Evolutionary conservation across 2,888 invertebrate genomes (phyloP).

Genomic region (Anodontia alba): DNA sequence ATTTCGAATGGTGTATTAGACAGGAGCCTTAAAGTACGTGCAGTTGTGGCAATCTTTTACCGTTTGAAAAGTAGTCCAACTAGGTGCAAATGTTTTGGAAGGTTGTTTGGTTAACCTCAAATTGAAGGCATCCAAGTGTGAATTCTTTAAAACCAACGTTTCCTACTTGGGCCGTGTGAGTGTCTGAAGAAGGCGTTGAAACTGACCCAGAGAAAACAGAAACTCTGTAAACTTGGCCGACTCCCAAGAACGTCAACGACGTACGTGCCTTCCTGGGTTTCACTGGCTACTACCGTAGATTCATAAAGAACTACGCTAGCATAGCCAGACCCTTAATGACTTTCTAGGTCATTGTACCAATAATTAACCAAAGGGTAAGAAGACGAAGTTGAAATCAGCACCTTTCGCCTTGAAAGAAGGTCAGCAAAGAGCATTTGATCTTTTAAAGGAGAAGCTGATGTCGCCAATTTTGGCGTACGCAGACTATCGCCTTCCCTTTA

Average conservation of each 20-base stretch:
- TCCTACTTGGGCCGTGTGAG: neutral
- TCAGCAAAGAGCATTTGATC: neutral
- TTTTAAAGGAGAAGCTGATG: neutral
- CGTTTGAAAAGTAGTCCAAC: too few species aligned
- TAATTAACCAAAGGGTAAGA: neutral
- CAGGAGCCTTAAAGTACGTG: too few species aligned
- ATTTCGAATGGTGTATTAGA: too few species aligned
- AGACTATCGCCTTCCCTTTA: neutral
- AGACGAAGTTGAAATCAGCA: neutral
- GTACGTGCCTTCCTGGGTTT: neutral
- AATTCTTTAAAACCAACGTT: neutral
- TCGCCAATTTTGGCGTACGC: neutral
- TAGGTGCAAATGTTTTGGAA: too few species aligned
- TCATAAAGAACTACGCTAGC: neutral
- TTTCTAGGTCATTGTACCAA: neutral
- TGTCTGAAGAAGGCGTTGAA: neutral
- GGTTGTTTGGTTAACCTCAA: too few species aligned
- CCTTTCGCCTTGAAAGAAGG: neutral
- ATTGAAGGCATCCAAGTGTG: neutral
- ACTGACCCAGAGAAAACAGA: neutral
- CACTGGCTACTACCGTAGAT: neutral
- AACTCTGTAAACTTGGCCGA: neutral
- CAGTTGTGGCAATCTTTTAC: too few species aligned
- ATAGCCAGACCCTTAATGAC: neutral
- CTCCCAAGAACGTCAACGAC: neutral